Evolutionary conservation across 1,140 invertebrate genomes (phyloP), one percentile per base, ranked within the genome.

Genomic region (Cataglyphis hispanica): DNA sequence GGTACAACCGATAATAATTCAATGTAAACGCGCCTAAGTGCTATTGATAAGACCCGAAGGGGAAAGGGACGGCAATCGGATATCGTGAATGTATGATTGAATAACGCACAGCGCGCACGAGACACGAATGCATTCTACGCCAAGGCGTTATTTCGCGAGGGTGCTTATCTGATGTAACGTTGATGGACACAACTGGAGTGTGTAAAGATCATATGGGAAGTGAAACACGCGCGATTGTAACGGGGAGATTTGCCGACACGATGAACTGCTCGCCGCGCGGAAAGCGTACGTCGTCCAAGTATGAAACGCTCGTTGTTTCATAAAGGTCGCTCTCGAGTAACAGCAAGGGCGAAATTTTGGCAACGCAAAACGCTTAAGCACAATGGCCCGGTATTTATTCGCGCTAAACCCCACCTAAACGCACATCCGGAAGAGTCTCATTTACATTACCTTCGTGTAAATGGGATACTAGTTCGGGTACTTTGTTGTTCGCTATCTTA

Each of bases 11-110:
- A 16, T 63, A 53, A 77, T 84, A 84, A 64, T 22, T 84, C 81
- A 37, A 37, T 63, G 40, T 43, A 76, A 87, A 75, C 25, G 67
- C 27, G 85, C 27, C 2, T n/a, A 31, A 69, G 40, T 84, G 25
- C 80, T 75, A 63, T 84, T 53, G 76, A 84, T 63, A 84, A 74
- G 70, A 63, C 56, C 19, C 13, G 22, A 63, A 64, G 81, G 43
- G 46, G 61, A 13, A 43, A 43, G 43, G 46, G 31, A n/a, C n/a
- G 19, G n/a, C 53, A 13, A 34, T 22, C 13, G 56, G 19, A 7
- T 66, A 61, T 61, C 56, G 70, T 16, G 19, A 63, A 84, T 60
- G 19, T n/a, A 63, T 34, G 72, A 84, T 75, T 64, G n/a, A 75
- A 77, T 76, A 84, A 74, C n/a, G 37, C 67, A 25, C 37, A 7